These are phyloP conservation scores for Falco naumanni DNA, from an alignment of 2,797 vertebrate genomes.

Conservation along the genomic window DNA sequence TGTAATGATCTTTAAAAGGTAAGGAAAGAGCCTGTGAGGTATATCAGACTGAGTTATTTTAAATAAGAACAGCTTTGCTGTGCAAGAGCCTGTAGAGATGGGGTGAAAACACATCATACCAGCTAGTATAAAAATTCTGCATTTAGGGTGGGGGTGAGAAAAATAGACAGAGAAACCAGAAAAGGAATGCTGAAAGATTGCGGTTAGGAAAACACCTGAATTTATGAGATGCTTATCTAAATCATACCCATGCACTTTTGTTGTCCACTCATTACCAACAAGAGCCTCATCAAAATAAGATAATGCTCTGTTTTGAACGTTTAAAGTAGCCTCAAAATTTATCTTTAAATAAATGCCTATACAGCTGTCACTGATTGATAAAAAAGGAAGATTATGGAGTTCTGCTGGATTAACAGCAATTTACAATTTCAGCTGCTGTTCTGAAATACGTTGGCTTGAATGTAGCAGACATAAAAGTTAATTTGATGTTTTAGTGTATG, in stretches of 20 bases:
- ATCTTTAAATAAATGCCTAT: neutral
- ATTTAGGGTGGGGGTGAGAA: neutral
- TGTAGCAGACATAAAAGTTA: neutral
- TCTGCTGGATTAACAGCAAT: neutral
- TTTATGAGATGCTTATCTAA: neutral
- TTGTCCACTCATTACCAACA: neutral
- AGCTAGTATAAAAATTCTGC: neutral
- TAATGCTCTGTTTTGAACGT: neutral
- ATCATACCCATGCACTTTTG: neutral
- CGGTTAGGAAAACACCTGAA: neutral
- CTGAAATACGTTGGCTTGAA: neutral
- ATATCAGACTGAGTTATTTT: neutral
- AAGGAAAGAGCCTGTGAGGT: neutral
- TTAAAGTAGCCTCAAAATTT: neutral
- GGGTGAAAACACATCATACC: neutral
- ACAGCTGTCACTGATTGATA: accelerated
- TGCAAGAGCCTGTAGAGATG: neutral
- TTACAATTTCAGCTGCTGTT: neutral
- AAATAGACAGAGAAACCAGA: neutral
- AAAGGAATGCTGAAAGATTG: neutral
- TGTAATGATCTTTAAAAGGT: neutral
- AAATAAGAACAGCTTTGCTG: neutral
- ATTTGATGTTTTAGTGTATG: neutral
- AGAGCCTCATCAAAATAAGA: neutral
- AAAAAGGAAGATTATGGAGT: neutral